Conservation (phyloP, 2,113 vertebrate species). For the Zosterops japonicus region DNA sequence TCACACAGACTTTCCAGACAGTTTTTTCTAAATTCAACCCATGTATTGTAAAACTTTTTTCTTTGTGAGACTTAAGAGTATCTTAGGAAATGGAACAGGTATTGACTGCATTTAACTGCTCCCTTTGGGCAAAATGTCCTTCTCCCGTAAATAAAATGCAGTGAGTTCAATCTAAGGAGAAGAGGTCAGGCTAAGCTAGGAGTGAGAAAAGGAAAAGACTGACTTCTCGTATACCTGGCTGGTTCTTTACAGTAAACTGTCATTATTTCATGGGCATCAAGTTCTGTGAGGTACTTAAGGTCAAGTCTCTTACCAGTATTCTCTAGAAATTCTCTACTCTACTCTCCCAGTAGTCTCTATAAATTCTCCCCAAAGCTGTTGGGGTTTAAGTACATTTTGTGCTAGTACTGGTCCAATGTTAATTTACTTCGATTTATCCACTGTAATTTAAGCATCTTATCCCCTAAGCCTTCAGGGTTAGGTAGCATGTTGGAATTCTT, state of each 20-base stretch:
- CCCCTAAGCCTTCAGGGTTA: background rate
- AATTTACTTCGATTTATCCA: slow-evolving; percentile 8
- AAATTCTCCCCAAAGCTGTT: background rate
- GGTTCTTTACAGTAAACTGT: background rate
- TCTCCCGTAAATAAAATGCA: background rate
- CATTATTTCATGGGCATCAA: background rate
- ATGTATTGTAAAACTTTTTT: background rate
- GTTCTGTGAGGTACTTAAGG: background rate
- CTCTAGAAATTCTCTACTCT: background rate
- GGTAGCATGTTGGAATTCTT: background rate
- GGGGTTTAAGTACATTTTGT: background rate
- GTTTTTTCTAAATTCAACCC: background rate
- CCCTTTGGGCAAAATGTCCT: background rate
- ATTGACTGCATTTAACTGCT: background rate
- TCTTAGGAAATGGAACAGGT: background rate
- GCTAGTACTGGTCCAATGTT: background rate
- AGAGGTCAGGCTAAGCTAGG: background rate
- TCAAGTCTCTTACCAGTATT: background rate
- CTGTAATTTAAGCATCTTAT: background rate
- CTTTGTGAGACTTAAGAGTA: background rate
- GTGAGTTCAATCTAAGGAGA: background rate
- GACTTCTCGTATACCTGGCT: background rate
- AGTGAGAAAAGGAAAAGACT: background rate
- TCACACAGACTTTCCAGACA: background rate
- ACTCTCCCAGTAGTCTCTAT: background rate